These are phyloP conservation scores for Petrophora chlorosata DNA, from an alignment of 2,888 invertebrate species.

Conservation along the genomic window DNA sequence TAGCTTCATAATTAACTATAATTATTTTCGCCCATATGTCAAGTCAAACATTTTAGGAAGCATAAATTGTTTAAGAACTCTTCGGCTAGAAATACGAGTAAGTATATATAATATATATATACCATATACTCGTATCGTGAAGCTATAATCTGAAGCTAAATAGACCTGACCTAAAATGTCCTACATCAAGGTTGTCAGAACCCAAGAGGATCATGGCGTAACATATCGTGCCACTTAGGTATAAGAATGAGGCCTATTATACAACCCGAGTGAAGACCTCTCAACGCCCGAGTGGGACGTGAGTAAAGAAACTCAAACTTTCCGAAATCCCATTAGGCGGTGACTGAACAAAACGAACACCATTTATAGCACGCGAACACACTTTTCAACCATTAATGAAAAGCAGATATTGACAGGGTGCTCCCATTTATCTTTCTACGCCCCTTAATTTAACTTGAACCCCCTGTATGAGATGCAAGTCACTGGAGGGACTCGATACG, in stretches of 20 bases:
- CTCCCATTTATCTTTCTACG: conserved; percentile 68
- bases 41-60: no score
- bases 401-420: conserved; percentile 71
- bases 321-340: conserved; percentile 47
- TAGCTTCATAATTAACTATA: no score
- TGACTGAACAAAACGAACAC: conserved; percentile 50
- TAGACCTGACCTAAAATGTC: no score
- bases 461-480: conserved; percentile 54
- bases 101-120: no score
- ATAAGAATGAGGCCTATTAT: conserved; percentile 3
- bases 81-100: no score
- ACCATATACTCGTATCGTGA: no score
- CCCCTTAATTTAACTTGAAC: conserved; percentile 71
- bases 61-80: no score
- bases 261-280: conserved; percentile 13
- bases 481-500: conserved; percentile 55
- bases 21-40: no score
- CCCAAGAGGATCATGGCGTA: no score
- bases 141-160: no score
- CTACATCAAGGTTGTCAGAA: no score
- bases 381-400: conserved; percentile 71
- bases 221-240: not conserved
- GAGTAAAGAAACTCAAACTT: conserved; percentile 41
- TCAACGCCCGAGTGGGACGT: conserved; percentile 6
- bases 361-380: conserved; percentile 61